phyloP scores from a whole-genome alignment of 2,113 vertebrate genomes.

The Halichoerus grypus region DNA sequence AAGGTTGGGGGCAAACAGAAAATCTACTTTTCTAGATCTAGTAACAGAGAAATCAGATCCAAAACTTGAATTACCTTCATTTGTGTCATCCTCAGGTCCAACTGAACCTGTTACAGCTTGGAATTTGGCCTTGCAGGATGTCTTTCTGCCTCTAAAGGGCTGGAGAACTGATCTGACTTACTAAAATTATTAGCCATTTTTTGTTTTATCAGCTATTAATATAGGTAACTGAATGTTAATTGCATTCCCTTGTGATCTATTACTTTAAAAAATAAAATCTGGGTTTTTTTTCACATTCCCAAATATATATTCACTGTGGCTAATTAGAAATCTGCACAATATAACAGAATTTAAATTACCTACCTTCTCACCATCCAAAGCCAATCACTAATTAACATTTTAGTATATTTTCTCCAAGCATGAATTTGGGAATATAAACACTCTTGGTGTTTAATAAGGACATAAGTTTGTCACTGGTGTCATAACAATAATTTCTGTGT shows the following conservation, averaged over 20 bases:
- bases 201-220: not conserved
- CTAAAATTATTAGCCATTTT: not conserved
- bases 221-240: not conserved
- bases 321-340: not conserved
- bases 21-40: not conserved
- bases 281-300: not conserved
- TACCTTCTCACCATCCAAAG: not conserved
- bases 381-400: constrained; percentile 17
- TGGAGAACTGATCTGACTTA: not conserved
- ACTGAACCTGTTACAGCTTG: not conserved
- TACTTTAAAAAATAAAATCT: not conserved
- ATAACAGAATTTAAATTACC: constrained; percentile 27
- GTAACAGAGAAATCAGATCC: not conserved
- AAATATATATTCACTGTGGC: not conserved
- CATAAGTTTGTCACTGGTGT: not conserved
- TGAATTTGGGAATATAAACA: constrained; percentile 6
- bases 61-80: constrained; percentile 32
- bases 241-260: constrained; percentile 4
- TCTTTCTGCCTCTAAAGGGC: not conserved
- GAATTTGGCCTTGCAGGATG: not conserved
- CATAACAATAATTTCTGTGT: constrained; percentile 14
- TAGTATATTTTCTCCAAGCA: constrained; percentile 17
- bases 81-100: not conserved
- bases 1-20: constrained; percentile 1
- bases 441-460: constrained; percentile 44